Conservation (phyloP, 2,113 vertebrate genomes). For the Albula goreensis region DNA sequence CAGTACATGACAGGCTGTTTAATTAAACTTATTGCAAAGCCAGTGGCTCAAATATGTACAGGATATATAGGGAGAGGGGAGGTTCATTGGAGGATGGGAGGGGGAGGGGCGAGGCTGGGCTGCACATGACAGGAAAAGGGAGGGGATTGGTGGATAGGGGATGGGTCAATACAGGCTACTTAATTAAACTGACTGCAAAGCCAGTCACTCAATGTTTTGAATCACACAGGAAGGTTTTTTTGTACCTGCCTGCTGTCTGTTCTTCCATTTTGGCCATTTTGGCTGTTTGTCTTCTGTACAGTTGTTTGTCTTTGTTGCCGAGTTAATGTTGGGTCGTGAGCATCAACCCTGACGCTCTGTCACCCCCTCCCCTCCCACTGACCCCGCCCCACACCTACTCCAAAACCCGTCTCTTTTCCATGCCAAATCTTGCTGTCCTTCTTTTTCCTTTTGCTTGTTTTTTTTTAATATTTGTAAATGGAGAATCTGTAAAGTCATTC, state of each 20-base stretch:
- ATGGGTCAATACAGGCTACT: not conserved
- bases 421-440: slow-evolving; percentile 36
- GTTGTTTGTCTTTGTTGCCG: not conserved
- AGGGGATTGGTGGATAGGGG: not conserved
- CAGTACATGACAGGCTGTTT: not conserved
- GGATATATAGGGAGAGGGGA: not conserved
- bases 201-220: slow-evolving; percentile 2
- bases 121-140: no score
- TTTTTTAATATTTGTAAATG: slow-evolving; percentile 42
- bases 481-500: slow-evolving; percentile 38
- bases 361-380: no score
- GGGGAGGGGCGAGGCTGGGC: no score
- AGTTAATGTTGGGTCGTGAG: slow-evolving; percentile 57
- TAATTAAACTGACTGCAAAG: slow-evolving; percentile 15
- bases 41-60: not conserved
- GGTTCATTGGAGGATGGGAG: not conserved
- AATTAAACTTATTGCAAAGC: not conserved
- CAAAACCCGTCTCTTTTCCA: not conserved
- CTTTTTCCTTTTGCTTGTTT: slow-evolving; percentile 60
- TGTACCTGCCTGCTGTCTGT: not conserved
- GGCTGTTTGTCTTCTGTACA: slow-evolving; percentile 30
- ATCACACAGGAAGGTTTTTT: not conserved
- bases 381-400: not conserved
- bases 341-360: slow-evolving; percentile 59
- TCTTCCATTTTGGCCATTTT: slow-evolving; percentile 42